Conservation (phyloP, 2,797 vertebrate genomes). For the Enteromius radiatus region DNA sequence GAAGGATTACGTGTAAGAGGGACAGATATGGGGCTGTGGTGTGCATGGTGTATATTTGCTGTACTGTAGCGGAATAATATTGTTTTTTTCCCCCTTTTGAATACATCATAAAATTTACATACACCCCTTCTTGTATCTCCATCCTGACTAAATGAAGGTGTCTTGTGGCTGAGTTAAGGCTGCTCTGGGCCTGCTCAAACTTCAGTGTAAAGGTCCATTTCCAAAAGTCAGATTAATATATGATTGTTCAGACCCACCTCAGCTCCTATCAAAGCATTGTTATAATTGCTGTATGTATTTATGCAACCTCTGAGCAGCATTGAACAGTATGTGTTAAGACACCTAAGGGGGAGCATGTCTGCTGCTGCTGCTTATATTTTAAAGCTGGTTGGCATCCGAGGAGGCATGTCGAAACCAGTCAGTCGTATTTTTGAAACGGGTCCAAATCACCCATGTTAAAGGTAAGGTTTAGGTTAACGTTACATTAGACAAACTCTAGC, state of each 20-base stretch:
- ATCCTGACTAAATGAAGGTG: background rate
- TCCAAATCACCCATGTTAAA: too few relatives aligned
- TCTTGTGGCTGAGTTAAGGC: background rate
- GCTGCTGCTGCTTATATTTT: too few relatives aligned
- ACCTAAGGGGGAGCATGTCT: too few relatives aligned
- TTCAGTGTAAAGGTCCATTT: background rate
- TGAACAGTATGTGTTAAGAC: too few relatives aligned
- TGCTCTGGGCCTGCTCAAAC: background rate
- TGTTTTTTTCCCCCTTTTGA: background rate
- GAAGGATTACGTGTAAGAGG: background rate
- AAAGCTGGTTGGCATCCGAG: too few relatives aligned
- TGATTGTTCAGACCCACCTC: background rate
- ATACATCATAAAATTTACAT: background rate
- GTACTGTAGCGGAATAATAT: background rate
- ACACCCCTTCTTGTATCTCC: too few relatives aligned
- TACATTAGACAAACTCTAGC: too few relatives aligned
- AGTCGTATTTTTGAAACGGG: too few relatives aligned
- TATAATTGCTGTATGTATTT: background rate
- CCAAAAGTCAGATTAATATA: background rate
- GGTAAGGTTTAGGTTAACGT: too few relatives aligned
- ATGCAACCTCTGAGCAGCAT: background rate
- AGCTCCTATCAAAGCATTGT: too few relatives aligned
- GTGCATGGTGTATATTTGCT: background rate
- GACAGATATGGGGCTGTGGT: background rate
- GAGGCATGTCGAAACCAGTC: too few relatives aligned